Evolutionary conservation across 2,113 vertebrate genomes (phyloP).

Genomic region (Antennarius striatus): DNA sequence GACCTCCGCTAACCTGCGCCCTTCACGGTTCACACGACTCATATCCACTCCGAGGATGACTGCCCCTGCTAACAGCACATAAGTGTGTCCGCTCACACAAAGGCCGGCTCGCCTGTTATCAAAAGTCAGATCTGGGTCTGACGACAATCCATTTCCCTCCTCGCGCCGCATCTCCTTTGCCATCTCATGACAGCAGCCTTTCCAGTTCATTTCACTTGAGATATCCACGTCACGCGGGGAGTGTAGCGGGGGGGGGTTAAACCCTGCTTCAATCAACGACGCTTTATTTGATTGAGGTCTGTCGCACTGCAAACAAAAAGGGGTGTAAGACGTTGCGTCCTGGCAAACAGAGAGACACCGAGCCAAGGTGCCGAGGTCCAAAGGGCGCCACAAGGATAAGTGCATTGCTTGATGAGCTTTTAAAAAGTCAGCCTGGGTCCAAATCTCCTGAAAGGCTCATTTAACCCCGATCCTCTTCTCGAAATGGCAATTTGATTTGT

Average conservation of each 20-base stretch:
- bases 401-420: constrained; percentile 71
- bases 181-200: constrained; percentile 71
- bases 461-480: constrained; percentile 67
- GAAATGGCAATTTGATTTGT: constrained; percentile 73
- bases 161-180: constrained; percentile 37
- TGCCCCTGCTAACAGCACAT: constrained; percentile 64
- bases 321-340: constrained; percentile 37
- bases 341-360: constrained; percentile 49
- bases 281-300: constrained; percentile 61
- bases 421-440: constrained; percentile 64
- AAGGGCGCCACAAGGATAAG: constrained; percentile 72
- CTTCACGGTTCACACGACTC: constrained; percentile 63
- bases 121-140: constrained; percentile 65
- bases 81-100: constrained; percentile 67
- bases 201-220: constrained; percentile 73
- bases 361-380: constrained; percentile 41
- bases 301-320: constrained; percentile 40
- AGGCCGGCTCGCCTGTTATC: constrained; percentile 58
- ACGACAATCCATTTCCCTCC: constrained; percentile 67
- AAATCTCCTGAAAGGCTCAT: constrained; percentile 73
- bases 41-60: constrained; percentile 66
- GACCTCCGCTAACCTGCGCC: constrained; percentile 62
- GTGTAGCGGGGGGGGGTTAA: neutral
- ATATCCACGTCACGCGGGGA: constrained; percentile 38
- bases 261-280: constrained; percentile 50